These are phyloP conservation scores for Pocillopora damicornis DNA, from an alignment of 64 coral and sea anemone species.

Conservation along the genomic window DNA sequence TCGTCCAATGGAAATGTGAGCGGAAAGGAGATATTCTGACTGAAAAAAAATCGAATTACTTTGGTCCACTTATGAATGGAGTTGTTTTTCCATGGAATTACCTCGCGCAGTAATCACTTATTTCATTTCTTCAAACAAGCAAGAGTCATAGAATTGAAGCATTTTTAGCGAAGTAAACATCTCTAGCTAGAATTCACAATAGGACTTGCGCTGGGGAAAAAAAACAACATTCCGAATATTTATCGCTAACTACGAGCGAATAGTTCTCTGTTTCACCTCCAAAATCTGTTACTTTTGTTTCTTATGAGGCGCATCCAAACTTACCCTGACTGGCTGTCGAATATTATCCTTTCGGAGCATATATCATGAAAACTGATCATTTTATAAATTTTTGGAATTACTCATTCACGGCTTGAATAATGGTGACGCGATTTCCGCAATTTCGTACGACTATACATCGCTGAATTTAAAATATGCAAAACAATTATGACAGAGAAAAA, in stretches of 20 bases:
- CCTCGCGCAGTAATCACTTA: no score
- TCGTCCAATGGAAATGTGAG: no score
- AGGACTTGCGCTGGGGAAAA: no score
- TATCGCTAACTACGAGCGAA: not conserved
- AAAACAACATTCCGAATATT: not conserved
- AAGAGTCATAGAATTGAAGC: no score
- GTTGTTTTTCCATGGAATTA: no score
- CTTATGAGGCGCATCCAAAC: not conserved
- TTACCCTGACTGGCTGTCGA: not conserved
- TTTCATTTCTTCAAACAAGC: no score
- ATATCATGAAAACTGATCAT: not conserved
- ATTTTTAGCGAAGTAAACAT: no score
- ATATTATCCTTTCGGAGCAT: not conserved
- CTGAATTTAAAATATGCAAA: not conserved
- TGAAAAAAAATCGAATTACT: no score
- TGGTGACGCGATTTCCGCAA: not conserved
- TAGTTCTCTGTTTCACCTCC: not conserved
- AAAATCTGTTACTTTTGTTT: not conserved
- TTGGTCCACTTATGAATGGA: no score
- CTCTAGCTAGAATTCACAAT: no score
- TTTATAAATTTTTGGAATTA: not conserved
- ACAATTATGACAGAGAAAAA: not conserved
- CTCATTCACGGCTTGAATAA: not conserved
- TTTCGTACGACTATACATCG: not conserved
- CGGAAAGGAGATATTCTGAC: no score